Base-by-base conservation (phyloP, 2,113 vertebrate species). In the Phycodurus eques region DNA sequence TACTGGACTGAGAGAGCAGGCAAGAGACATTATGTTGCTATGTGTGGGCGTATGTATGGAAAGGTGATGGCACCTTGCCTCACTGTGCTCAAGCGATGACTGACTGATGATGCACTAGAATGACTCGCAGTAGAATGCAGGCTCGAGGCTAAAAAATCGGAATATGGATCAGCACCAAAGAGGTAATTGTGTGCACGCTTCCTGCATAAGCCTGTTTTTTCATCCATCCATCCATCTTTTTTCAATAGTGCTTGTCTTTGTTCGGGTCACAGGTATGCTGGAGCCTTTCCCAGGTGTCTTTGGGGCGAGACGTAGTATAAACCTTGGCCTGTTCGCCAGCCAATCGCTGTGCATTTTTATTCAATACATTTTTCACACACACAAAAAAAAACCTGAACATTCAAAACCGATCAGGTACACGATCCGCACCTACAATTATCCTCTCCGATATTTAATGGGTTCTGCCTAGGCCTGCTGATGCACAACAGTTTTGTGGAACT, bases 31-130 rank as follows among this genome's bases (percentile, higher is more conserved):
- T 51, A 47, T 75, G 42, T 77, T 42, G 43, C 33, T 75, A 22
- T 67, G 75, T 75, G 84, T 81, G 77, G 77, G 83, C 43, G 83
- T 69, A 62, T 53, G 63, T 75, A 79, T 70, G 71, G 59, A 76
- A 72, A 71, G 68, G 46, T 83, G 68, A 47, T 46, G 49, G 43
- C 43, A 56, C 17, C 75, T 69, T 67, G 67, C 64, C 70, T 60
- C 67, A 80, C 65, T 77, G 51, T 49, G 67, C 31, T 31, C 15
- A 65, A 65, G 44, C 2, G 3, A 64, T 43, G 19, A 64, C 62
- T 64, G 62, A 64, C 62, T 64, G 9, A n/a, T 27, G n/a, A 59
- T 27, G 56, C 27, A 4, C 61, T 63, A 4, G 33, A 42, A 65
- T n/a, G 20, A 10, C 9, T 22, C 11, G 20, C 39, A 22, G 42